Evolutionary conservation across 2,888 invertebrate species (phyloP), one percentile per base, ranked within the genome.

Genomic region (Rhopalosiphum nymphaeae): DNA sequence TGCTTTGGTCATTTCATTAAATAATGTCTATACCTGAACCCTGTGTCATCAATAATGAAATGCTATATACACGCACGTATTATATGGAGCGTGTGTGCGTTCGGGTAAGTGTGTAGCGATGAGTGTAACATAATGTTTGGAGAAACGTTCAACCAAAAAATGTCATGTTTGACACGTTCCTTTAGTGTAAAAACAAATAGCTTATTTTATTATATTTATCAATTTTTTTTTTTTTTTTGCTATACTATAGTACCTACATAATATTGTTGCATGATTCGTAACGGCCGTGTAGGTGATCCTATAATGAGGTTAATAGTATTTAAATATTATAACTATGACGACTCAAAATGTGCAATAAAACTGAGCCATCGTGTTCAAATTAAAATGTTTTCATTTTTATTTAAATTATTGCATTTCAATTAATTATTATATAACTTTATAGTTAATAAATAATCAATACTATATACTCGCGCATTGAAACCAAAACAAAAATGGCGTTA

Each of bases 21-120:
- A 92, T 92, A 92, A 92, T 85, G 91, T 44, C 91, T 86, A 46
- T 87, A 87, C 86, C 86, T 44, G 61, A 61, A 92, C 49, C 92
- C 26, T 21, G n/a, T 44, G 36, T 61, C 87, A 61, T 86, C 91
- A 92, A 87, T 92, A 87, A 92, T 92, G 61, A 92, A 87, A 92
- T 46, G 44, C 25, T 26, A 61, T 36, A 42, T 26, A 44, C 56
- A 61, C 36, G 36, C 78, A 53, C 42, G 29, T 29, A 1, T 29
- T 29, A 4, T 29, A 10, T 46, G 11, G 57, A 7, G 36, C 9
- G 25, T 10, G n/a, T n/a, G 67, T 67, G 16, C 5, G 16, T 67
- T 5, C 1, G n/a, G n/a, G n/a, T 21, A 7, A 78, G n/a, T 42
- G 29, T 87, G 21, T 87, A 49, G 44, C 9, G 44, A 46, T 7